Percentiles rank a stretch among this genome's conserved stretches.
Evolutionary conservation across 2,113 vertebrate species (phyloP).

Genomic region (Platycercus adscitus): DNA sequence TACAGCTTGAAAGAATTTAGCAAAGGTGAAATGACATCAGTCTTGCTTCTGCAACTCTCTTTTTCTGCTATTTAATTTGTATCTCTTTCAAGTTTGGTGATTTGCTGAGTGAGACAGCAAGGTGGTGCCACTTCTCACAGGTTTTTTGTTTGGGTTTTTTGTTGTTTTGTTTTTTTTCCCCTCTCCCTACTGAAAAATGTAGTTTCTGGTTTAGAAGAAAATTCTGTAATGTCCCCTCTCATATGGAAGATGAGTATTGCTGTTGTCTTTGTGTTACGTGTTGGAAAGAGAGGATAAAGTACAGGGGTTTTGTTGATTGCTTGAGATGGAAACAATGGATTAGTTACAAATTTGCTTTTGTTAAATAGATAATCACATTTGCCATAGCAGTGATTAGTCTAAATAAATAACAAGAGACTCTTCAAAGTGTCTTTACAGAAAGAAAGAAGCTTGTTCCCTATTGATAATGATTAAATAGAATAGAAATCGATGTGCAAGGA

Average conservation of each 20-base stretch:
- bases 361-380: slow-evolving; percentile 2
- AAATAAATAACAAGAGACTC: neutral
- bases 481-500: neutral
- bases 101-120: neutral
- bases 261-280: neutral
- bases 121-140: neutral
- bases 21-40: neutral
- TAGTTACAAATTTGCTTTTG: neutral
- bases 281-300: neutral
- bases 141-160: too few species aligned
- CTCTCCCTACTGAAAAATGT: neutral
- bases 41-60: neutral
- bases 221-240: neutral
- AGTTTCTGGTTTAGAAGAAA: neutral
- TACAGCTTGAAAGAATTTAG: neutral
- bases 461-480: neutral
- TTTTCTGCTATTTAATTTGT: neutral
- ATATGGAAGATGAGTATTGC: neutral
- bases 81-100: neutral
- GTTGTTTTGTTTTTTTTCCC: too few species aligned
- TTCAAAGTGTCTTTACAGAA: neutral
- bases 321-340: neutral
- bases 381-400: neutral
- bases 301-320: neutral
- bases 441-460: neutral